Base-by-base conservation (phyloP, 2,113 vertebrate genomes). In the Helogale parvula region DNA sequence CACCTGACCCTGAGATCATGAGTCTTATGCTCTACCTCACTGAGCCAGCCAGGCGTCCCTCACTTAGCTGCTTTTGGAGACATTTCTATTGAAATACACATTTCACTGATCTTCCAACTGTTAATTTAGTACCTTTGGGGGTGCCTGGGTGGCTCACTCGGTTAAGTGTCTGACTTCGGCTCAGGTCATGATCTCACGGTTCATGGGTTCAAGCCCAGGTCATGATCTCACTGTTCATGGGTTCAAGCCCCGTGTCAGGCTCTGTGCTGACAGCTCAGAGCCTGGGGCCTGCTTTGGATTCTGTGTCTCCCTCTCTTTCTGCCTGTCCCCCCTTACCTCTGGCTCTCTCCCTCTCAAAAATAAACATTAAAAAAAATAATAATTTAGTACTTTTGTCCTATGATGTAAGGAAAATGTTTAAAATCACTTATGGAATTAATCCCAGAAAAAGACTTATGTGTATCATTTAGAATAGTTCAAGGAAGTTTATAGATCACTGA, bases 351-450 rank as follows among this genome's bases (percentile, higher is more conserved):
- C 50, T 52, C 50, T 52, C 50, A 13, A 14, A 52, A 52, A 52
- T 52, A 52, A 52, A 13, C 50, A 52, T 52, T 52, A 14, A 52
- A 52, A 52, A 52, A 15, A 52, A 52, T 47, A 47, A 47, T 94
- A 90, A 38, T 96, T 86, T 92, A 95, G 33, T 95, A 92, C 29
- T 9, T 97, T 79, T 86, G 88, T 88, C 94, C 85, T 60, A 83
- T 72, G 72, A 94, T 63, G 8, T 57, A 94, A 94, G 81, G 52
- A 91, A 96, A 91, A 94, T 71, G 12, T 82, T 89, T 92, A 63
- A 86, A 93, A 88, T 74, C 25, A 57, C 57, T 95, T 83, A 45
- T 89, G 66, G 50, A 88, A 66, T 96, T 93, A 96, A 95, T 63
- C 25, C 38, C 54, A 95, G 63, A 50, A 86, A 71, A 91, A 93